Evolutionary conservation across 2,113 vertebrate genomes (phyloP), one percentile per base, ranked within the genome.

Genomic region (Corythornis vintsioides): DNA sequence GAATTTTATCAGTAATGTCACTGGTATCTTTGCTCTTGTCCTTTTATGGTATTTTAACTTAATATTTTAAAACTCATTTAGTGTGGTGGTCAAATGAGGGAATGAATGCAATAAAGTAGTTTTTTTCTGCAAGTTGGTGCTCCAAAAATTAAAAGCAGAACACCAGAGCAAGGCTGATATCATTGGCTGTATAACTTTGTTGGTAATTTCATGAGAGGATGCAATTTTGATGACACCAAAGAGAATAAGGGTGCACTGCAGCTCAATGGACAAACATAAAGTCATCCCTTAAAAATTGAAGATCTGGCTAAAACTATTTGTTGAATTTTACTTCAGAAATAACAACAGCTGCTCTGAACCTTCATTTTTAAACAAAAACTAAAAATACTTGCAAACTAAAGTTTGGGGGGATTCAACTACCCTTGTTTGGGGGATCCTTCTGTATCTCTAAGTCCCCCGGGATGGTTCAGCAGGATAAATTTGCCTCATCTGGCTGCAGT

Each of bases 401-500:
- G 38, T 38, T 38, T 38, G 38, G 38, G 38, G 38, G 38, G 38
- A 10, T 38, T 38, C 38, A 38, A 38, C 38, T 38, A 38, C 38
- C 28, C 38, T 59, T 91, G 59, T 10, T 55, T 73, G 22, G 42
- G 21, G 50, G 45, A 79, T 92, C 83, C 72, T 78, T 91, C 48
- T 88, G 21, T 60, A 31, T 89, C 83, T 86, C 53, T 78, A 64
- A 83, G 4, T 91, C 90, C 76, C 61, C 53, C 88, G 83, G 72
- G 79, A 93, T 31, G 71, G 22, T 88, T 91, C 76, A 90, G 65
- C 40, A 78, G 74, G 94, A 93, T 52, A 74, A 81, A 35, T 45
- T 22, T 80, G 26, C 86, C 90, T 88, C 90, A 83, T 90, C 52
- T 88, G 88, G 60, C 85, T 94, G 69, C 76, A 57, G 64, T 64